Evolutionary conservation across 23 tunicate species (phyloP).

Genomic region (Clavelina lepadiformis): DNA sequence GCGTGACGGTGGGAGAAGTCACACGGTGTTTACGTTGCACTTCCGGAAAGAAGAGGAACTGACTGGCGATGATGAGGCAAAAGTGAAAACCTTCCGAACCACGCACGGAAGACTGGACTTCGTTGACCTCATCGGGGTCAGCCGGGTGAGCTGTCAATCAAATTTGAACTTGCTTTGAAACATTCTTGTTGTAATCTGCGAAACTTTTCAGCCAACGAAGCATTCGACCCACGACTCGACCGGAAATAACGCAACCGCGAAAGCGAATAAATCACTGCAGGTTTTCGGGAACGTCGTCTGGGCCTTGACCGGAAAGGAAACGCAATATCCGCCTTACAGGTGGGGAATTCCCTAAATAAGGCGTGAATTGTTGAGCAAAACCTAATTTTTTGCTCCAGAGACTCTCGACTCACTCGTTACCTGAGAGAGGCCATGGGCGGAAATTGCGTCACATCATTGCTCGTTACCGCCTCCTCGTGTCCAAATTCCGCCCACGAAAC

Average conservation of each 20-base stretch:
- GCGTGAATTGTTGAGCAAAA: not conserved
- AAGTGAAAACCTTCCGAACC: slow-evolving; percentile 5
- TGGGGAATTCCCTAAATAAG: not conserved
- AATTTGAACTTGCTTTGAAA: not conserved
- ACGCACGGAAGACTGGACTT: slow-evolving; percentile 74
- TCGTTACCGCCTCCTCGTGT: slow-evolving; percentile 73
- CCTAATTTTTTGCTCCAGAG: slow-evolving; percentile 34
- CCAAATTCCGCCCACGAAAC: slow-evolving; percentile 93
- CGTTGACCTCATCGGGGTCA: slow-evolving; percentile 83
- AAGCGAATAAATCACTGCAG: slow-evolving; percentile 77
- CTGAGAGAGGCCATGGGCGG: slow-evolving; percentile 86
- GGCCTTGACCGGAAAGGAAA: slow-evolving; percentile 23
- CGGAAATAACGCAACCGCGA: slow-evolving; percentile 75
- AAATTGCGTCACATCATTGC: slow-evolving; percentile 68
- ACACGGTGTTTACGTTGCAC: slow-evolving; percentile 66
- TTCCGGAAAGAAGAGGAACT: slow-evolving; percentile 52
- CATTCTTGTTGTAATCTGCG: not conserved
- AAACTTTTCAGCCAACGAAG: slow-evolving; percentile 77
- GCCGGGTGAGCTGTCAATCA: slow-evolving; percentile 46
- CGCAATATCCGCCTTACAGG: slow-evolving; percentile 38
- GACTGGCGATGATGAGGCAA: slow-evolving; percentile 20
- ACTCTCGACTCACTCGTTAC: slow-evolving; percentile 73
- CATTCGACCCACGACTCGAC: slow-evolving; percentile 76
- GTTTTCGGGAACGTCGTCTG: slow-evolving; percentile 58
- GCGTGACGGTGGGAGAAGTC: slow-evolving; percentile 91